Base-by-base conservation (phyloP, 2,797 vertebrate genomes). In the Protonibea diacanthus region DNA sequence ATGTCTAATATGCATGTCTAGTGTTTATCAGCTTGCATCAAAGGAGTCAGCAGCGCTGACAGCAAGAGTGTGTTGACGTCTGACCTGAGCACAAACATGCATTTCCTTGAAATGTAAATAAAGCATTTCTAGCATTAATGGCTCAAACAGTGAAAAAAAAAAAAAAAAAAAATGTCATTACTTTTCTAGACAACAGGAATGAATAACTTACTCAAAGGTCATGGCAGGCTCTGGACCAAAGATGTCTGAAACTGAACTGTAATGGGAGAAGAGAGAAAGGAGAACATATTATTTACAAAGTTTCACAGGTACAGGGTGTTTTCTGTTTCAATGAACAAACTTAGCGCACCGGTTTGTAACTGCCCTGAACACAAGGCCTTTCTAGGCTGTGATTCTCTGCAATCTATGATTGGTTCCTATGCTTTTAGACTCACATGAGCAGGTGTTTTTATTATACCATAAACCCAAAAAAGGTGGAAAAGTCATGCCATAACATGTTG, bases 211-310 rank as follows among this genome's bases (percentile, higher is more conserved):
- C 94, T 86, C 47, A 2, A 49, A 6, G 49, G 64, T 81, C 76
- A 11, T 38, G 23, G n/a, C 29, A 71, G 85, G 64, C 6, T 92
- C 93, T 56, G 92, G 87, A 59, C 84, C 87, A 70, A 93, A 94
- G 53, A 94, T 86, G 58, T 94, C 94, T 33, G 93, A 93, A 63
- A 94, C 49, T 2, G 93, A 94, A 72, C 93, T 94, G 83, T 25
- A 69, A 40, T 4, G 49, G 29, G 8, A 57, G 23, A 38, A 18
- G 23, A 70, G 21, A 76, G 27, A 71, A 51, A 71, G 18, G 21
- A 58, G n/a, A 55, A 38, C 0, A 49, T 29, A 8, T 81, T 2
- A 82, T 56, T 73, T 6, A 57, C 27, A 80, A 38, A 68, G 11
- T 45, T 76, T 18, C 33, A 65, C 33, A 23, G 27, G 74, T 40